Conservation (phyloP, 2,797 vertebrate species). For the Capromys pilorides region DNA sequence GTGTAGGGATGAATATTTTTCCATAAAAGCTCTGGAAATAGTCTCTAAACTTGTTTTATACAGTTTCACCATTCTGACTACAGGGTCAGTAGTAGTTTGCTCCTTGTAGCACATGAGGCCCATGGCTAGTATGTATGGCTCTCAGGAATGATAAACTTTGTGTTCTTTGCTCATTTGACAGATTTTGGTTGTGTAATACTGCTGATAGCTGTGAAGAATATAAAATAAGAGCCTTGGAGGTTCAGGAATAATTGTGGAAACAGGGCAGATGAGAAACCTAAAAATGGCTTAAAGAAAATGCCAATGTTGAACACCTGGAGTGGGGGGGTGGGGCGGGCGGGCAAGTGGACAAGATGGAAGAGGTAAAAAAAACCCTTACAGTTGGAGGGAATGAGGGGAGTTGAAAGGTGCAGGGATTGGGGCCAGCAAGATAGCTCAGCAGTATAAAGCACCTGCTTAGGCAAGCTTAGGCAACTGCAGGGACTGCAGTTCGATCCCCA, state of each 20-base stretch:
- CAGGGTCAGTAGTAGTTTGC: not conserved
- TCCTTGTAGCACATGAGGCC: not conserved
- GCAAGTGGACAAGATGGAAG: not conserved
- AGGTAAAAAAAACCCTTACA: not conserved
- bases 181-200: not conserved
- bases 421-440: no score
- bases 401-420: not conserved
- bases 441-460: no score
- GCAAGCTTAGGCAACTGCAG: no score
- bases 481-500: no score
- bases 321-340: not conserved
- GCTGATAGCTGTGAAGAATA: not conserved
- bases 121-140: not conserved
- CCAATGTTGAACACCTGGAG: not conserved
- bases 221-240: not conserved
- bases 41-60: not conserved
- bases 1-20: not conserved
- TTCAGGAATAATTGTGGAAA: not conserved
- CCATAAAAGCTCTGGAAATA: not conserved
- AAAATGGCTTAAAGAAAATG: conserved; percentile 52
- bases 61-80: not conserved
- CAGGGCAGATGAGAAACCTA: not conserved
- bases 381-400: not conserved
- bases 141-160: not conserved
- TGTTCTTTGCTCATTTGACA: not conserved